Evolutionary conservation across 1,140 invertebrate species (phyloP), one percentile per base, ranked within the genome.

Genomic region (Hypsibius dujardini): DNA sequence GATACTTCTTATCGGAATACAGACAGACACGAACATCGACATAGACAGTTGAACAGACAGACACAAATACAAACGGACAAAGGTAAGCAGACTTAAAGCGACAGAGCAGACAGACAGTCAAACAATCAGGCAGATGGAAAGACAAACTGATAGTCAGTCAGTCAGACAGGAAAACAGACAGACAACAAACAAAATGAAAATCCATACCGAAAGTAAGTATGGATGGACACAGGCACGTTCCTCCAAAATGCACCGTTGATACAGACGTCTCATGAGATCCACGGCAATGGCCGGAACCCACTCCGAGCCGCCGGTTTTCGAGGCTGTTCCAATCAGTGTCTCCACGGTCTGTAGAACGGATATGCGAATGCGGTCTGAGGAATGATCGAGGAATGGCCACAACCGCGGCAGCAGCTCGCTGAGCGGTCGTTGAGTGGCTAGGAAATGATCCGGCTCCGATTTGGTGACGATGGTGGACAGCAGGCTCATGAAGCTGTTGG

Each of bases 331-430:
- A 1, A 80, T 73, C 1, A 95, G 79, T 0, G 90, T 93, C 15
- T 85, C 79, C 1, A 97, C 79, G 0, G 93, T 95, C 76, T 90
- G 85, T 0, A 96, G 78, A 0, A 90, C 89, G 0, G 91, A 90
- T 75, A 87, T 87, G 14, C 93, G 84, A 1, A 98, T 93, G 28
- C 87, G 88, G 14, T 87, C 87, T 71, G 90, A 90, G 71, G 86
- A 88, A 78, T 98, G 93, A 75, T 86, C 86, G 0, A 97, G 82
- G 81, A 96, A 95, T 12, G 92, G 90, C 89, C 90, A 96, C 0
- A 95, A 81, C 47, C 91, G 82, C 1, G 91, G 90, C 67, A 95
- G 84, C 2, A 84, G 87, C 81, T 78, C 85, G 80, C 70, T 81
- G 75, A 79, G 75, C 47, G 74, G 70, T 42, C 14, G 50, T 42